These are phyloP conservation scores for Orthonychiurus folsomi DNA, from an alignment of 2,888 invertebrate species.

Conservation along the genomic window DNA sequence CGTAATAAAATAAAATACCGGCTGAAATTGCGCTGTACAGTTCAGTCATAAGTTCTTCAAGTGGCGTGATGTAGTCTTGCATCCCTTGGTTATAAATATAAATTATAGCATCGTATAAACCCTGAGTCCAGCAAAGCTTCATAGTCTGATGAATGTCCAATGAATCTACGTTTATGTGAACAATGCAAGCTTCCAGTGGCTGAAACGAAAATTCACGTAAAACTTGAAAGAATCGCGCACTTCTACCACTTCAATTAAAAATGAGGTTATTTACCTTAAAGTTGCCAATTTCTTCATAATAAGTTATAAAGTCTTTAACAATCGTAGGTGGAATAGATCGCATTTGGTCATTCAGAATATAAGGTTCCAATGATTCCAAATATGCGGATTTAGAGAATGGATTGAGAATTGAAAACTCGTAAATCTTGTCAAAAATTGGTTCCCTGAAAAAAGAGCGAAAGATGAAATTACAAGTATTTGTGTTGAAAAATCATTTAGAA, in stretches of 20 bases:
- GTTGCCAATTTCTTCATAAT: constrained; percentile 56
- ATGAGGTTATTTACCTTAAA: constrained; percentile 42
- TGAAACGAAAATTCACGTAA: constrained; percentile 44
- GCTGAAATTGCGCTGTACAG: constrained; percentile 46
- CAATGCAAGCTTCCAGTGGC: constrained; percentile 60
- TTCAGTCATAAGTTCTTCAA: constrained; percentile 57
- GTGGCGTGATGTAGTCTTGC: constrained; percentile 62
- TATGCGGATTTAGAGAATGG: constrained; percentile 57
- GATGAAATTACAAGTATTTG: too few relatives aligned
- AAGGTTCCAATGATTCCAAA: constrained; percentile 60
- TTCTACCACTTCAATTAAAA: constrained; percentile 8
- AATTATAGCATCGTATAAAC: constrained; percentile 60
- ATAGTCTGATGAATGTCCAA: constrained; percentile 66
- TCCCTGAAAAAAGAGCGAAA: constrained; percentile 50
- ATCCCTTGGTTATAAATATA: constrained; percentile 70
- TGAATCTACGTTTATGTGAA: constrained; percentile 62
- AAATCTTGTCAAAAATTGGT: constrained; percentile 55
- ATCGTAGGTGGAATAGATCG: constrained; percentile 57
- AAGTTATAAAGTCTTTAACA: constrained; percentile 61
- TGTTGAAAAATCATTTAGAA: constrained; percentile 8
- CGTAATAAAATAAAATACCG: constrained; percentile 31
- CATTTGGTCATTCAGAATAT: constrained; percentile 58
- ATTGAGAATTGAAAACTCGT: constrained; percentile 54
- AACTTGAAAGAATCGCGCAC: background rate
- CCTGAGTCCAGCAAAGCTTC: constrained; percentile 53